These are phyloP conservation scores for Orthosia gothica DNA, from an alignment of 2,888 invertebrate genomes.

Conservation along the genomic window DNA sequence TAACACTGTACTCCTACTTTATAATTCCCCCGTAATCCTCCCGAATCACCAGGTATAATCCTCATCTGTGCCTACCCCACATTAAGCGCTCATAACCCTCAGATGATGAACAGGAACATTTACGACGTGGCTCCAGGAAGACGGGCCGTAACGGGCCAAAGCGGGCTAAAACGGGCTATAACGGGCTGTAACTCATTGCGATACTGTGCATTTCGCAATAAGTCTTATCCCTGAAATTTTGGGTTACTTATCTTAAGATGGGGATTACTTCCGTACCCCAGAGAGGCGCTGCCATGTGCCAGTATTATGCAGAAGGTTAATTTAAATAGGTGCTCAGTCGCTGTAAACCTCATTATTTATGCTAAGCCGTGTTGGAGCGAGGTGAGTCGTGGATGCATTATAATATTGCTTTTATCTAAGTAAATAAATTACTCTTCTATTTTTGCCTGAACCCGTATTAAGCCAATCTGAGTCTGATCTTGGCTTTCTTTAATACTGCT, in stretches of 20 bases:
- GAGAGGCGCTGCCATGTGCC: neutral
- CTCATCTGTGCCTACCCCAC: conserved; percentile 10
- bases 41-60: conserved; percentile 35
- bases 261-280: conserved; percentile 58
- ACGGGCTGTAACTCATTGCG: conserved; percentile 66
- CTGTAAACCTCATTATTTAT: neutral
- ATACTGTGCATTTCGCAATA: conserved; percentile 66
- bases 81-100: conserved; percentile 39
- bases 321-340: neutral
- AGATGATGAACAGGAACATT: conserved; percentile 53
- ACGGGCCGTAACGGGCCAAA: conserved; percentile 47
- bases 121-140: conserved; percentile 53
- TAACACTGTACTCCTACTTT: conserved; percentile 3
- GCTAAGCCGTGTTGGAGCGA: neutral
- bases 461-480: neutral
- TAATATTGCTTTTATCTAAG: neutral
- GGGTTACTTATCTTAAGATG: conserved; percentile 71
- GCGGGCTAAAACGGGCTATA: conserved; percentile 52
- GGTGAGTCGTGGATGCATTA: neutral
- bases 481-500: neutral
- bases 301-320: conserved; percentile 42
- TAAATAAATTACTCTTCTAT: too few species aligned
- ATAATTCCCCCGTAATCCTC: conserved; percentile 30
- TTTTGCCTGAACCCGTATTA: too few species aligned
- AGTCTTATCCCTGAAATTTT: conserved; percentile 66